A percentile compares a stretch with the other conserved stretches of the same genome.
Conservation (phyloP, 2,797 vertebrate genomes). For the Oryzias dopingdopingensis region DNA sequence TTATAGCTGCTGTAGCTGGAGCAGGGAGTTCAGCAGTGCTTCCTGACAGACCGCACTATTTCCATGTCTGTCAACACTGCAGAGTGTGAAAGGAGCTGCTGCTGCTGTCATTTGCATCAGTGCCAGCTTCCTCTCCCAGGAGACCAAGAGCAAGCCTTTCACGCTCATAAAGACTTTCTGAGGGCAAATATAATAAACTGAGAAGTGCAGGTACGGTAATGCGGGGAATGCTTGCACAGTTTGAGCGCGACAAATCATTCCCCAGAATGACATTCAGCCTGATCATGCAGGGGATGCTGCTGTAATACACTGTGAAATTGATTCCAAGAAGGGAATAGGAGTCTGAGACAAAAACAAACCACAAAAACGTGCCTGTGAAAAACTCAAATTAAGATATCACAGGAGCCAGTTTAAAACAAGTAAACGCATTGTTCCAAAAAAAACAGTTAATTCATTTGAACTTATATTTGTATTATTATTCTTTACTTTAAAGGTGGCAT, state of each 20-base stretch:
- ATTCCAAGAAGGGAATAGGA: constrained; percentile 80
- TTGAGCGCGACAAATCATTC: constrained; percentile 71
- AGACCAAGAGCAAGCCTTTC: constrained; percentile 58
- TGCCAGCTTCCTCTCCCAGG: constrained; percentile 43
- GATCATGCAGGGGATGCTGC: constrained; percentile 70
- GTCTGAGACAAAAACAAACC: constrained; percentile 49
- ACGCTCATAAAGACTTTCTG: constrained; percentile 76
- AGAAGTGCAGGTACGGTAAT: constrained; percentile 65
- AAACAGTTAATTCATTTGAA: constrained; percentile 7
- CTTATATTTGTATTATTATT: not conserved
- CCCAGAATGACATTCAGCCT: constrained; percentile 72
- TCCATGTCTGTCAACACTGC: constrained; percentile 59
- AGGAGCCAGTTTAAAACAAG: constrained; percentile 1
- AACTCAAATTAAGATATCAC: constrained; percentile 11
- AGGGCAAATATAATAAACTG: constrained; percentile 75
- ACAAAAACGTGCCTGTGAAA: constrained; percentile 7
- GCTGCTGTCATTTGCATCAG: constrained; percentile 54
- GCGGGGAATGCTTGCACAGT: constrained; percentile 48
- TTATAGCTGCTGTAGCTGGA: constrained; percentile 56
- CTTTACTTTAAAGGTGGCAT: constrained; percentile 1
- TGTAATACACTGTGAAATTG: constrained; percentile 80
- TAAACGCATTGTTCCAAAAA: not conserved
- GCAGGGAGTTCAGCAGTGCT: constrained; percentile 41
- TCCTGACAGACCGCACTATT: constrained; percentile 54
- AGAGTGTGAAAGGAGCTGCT: constrained; percentile 47